Evolutionary conservation across 2,113 vertebrate genomes (phyloP).

Genomic region (Dicentrarchus labrax): DNA sequence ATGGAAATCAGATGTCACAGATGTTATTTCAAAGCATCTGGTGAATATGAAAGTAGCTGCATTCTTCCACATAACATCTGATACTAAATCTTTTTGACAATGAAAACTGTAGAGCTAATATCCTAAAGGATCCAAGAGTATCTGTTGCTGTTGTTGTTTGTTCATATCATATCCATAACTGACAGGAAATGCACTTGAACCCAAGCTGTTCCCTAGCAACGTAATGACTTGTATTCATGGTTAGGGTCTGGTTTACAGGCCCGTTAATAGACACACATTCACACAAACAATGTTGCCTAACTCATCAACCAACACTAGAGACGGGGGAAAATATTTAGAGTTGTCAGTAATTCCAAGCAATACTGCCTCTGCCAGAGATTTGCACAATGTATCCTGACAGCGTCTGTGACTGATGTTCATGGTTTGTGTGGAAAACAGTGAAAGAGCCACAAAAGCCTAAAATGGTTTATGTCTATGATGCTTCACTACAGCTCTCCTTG

Average conservation of each 20-base stretch:
- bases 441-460: background rate
- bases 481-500: constrained; percentile 32
- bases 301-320: background rate
- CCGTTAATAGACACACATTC: constrained; percentile 1
- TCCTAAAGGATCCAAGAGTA: background rate
- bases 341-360: background rate
- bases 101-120: background rate
- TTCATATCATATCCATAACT: background rate
- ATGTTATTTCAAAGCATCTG: constrained; percentile 45
- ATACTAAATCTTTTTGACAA: background rate
- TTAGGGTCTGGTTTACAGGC: background rate
- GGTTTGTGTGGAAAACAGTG: background rate
- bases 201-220: constrained; percentile 49
- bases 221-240: constrained; percentile 8
- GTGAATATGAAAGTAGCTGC: background rate
- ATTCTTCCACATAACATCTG: background rate
- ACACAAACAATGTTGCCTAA: background rate
- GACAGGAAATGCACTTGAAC: constrained; percentile 24
- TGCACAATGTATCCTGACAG: background rate
- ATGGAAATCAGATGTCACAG: constrained; percentile 51
- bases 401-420: background rate
- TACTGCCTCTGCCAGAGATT: background rate
- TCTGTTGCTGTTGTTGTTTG: background rate
- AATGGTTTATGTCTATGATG: background rate
- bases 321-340: background rate